Conservation (phyloP, 2,797 vertebrate genomes). For the Anniella stebbinsi region DNA sequence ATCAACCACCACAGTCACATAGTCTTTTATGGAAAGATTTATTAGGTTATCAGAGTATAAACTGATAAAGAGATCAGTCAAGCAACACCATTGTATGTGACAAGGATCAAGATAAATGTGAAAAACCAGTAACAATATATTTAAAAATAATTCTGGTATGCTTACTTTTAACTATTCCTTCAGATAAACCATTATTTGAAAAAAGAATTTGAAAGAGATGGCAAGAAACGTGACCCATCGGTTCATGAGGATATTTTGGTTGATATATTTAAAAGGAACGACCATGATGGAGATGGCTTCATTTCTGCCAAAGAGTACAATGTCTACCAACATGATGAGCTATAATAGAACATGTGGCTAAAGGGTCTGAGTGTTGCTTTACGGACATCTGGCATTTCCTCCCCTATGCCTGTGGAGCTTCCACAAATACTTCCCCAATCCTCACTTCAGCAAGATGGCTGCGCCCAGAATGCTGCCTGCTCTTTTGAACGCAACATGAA, state of each 20-base stretch:
- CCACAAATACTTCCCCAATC: neutral
- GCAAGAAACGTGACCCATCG: slow-evolving; percentile 84
- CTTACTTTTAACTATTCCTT: slow-evolving; percentile 27
- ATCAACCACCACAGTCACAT: too few species aligned
- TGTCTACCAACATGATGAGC: slow-evolving; percentile 92
- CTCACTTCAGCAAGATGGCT: neutral
- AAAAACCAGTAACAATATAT: too few species aligned
- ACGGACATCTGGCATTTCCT: slow-evolving; percentile 11
- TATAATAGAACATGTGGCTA: slow-evolving; percentile 77
- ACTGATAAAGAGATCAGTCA: too few species aligned
- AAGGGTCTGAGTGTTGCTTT: slow-evolving; percentile 33
- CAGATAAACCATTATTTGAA: slow-evolving; percentile 91
- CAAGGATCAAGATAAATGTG: too few species aligned
- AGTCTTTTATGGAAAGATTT: too few species aligned
- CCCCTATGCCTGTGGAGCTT: neutral
- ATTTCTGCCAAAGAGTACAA: slow-evolving; percentile 95
- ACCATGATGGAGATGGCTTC: slow-evolving; percentile 86
- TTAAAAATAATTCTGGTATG: neutral
- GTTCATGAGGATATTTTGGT: slow-evolving; percentile 87
- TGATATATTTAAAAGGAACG: slow-evolving; percentile 93
- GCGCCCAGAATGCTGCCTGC: neutral
- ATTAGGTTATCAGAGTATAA: too few species aligned
- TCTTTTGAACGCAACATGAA: neutral
- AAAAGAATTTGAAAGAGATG: slow-evolving; percentile 87
- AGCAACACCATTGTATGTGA: too few species aligned